Conservation (phyloP, 2,888 invertebrate genomes). For the Morinoia aosen region DNA sequence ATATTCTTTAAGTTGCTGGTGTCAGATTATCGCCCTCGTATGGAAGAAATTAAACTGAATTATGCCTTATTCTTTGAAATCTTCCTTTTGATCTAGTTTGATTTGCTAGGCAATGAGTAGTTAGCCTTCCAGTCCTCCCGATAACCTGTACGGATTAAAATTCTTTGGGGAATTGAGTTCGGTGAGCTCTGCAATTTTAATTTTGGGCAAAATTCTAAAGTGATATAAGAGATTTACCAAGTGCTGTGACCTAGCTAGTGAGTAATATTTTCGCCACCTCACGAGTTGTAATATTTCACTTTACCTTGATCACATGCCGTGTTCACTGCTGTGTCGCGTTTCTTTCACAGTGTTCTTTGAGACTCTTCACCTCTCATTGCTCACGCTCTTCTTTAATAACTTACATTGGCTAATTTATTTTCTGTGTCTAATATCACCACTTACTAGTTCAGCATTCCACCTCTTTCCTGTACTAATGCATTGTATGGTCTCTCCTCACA, state of each 20-base stretch:
- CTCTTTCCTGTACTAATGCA: not conserved
- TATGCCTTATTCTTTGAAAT: too few relatives aligned
- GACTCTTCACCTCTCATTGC: not conserved
- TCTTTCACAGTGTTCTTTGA: not conserved
- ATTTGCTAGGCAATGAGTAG: too few relatives aligned
- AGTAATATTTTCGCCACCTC: not conserved
- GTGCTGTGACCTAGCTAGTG: not conserved
- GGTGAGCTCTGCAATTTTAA: too few relatives aligned
- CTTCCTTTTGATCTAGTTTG: too few relatives aligned
- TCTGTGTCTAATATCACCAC: not conserved
- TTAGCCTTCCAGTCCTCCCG: too few relatives aligned
- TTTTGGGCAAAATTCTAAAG: too few relatives aligned
- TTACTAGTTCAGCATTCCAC: not conserved
- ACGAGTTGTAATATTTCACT: not conserved
- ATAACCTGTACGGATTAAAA: too few relatives aligned
- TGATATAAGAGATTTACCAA: not conserved
- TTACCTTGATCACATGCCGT: not conserved
- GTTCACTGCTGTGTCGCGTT: not conserved
- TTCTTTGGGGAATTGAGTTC: too few relatives aligned
- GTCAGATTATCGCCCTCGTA: too few relatives aligned
- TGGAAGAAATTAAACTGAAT: too few relatives aligned
- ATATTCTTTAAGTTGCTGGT: too few relatives aligned
- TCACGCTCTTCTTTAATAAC: not conserved
- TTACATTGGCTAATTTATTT: not conserved
- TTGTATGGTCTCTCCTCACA: constrained; percentile 12